These are phyloP conservation scores for Drosophila chauvacae DNA, from an alignment of 1,140 invertebrate species.

Conservation along the genomic window DNA sequence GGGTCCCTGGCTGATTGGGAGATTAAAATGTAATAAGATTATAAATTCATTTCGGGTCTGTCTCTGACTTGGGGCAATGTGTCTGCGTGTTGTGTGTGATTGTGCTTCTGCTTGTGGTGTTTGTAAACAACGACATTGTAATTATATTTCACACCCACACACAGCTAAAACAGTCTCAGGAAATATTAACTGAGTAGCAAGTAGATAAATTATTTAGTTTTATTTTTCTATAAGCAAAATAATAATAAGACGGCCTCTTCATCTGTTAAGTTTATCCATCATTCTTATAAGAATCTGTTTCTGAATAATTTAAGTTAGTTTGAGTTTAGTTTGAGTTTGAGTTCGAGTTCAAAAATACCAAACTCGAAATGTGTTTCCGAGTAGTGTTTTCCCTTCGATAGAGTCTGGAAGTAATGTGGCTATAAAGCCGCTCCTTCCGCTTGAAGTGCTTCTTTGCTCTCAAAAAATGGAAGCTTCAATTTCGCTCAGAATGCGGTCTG, in stretches of 20 bases:
- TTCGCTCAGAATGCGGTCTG: conserved; percentile 6
- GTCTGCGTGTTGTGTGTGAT: neutral
- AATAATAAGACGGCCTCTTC: too few species aligned
- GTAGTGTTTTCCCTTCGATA: too few species aligned
- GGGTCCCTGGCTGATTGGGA: conserved; percentile 49
- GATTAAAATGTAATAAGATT: conserved; percentile 65
- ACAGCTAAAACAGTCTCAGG: neutral
- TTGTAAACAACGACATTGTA: conserved; percentile 13
- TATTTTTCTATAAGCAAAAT: too few species aligned
- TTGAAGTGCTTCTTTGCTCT: conserved; percentile 22
- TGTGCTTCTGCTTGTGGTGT: neutral
- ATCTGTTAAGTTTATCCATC: too few species aligned
- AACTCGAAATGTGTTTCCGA: too few species aligned
- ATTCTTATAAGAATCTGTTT: too few species aligned
- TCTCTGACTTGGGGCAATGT: neutral
- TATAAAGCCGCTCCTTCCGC: neutral
- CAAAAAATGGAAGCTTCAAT: conserved; percentile 13
- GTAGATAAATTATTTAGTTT: too few species aligned
- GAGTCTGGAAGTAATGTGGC: neutral
- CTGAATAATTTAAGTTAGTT: too few species aligned
- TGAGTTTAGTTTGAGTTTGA: too few species aligned
- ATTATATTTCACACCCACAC: conserved; percentile 10
- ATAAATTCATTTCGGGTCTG: conserved; percentile 50
- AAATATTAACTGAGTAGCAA: too few species aligned
- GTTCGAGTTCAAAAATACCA: too few species aligned